Base-by-base conservation (phyloP, 37 sponge, comb jelly and placozoan species). In the Agelas oroides region DNA sequence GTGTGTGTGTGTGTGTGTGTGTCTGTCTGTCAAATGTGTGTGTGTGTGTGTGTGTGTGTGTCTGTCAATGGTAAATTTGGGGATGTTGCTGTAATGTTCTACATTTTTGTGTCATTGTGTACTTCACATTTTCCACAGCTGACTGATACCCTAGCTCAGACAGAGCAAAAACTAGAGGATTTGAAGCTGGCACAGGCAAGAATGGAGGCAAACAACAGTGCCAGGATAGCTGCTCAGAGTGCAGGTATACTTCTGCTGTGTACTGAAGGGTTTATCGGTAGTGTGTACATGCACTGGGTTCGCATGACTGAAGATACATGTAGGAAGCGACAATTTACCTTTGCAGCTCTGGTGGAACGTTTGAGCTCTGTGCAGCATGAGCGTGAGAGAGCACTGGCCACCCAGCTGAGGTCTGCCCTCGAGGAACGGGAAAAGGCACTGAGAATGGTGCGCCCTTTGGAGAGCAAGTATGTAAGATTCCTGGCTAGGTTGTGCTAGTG, bases 281-380 rank as follows among this genome's bases (percentile, higher is more conserved):
- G 8, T 8, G 8, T 46, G 46, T 8, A 46, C 6, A 46, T 8
- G 46, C 46, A 12, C 46, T 46, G 46, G 46, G 6, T 12, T 46
- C 6, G 46, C 46, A 46, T 46, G 46, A 46, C 46, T 12, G 46
- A 46, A 3, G 8, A 46, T 46, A 8, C 3, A 46, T 46, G 6
- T 8, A 46, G 46, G 8, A 46, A 46, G 3, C 6, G 3, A 12
- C 8, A 46, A 12, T 8, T 46, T 46, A 3, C n/a, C 11, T 25
- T 25, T 41, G 21, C 73, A 58, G 71, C 70, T 19, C 59, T 81
- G 40, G 56, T 81, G 14, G 71, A 81, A 58, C 64, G 82, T 14
- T 38, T 81, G 28, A 71, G 60, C 33, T 71, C 71, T 17, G 71
- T 58, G 21, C 82, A 81, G 31, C 21, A 71, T 46, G 82, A 81